These are phyloP conservation scores for Lycia hirtaria DNA, from an alignment of 2,888 invertebrate genomes.

Conservation along the genomic window DNA sequence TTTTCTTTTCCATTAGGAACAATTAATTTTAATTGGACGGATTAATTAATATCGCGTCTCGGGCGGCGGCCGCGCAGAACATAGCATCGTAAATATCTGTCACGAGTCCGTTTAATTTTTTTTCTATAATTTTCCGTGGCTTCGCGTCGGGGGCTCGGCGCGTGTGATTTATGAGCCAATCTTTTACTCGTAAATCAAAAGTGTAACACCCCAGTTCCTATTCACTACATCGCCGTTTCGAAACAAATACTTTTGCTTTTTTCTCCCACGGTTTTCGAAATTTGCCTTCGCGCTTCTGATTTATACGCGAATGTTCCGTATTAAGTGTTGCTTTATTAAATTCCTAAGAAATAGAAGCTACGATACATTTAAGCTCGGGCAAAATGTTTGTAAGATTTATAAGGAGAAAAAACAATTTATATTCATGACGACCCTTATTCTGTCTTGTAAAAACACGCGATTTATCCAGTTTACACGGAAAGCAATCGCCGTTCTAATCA, in stretches of 20 bases:
- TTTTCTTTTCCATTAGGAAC: constrained; percentile 35
- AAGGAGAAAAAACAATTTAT: constrained; percentile 20
- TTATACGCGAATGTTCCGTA: constrained; percentile 29
- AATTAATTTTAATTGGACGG: constrained; percentile 59
- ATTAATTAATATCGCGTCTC: constrained; percentile 64
- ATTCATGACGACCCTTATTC: constrained; percentile 23
- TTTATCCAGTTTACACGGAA: constrained; percentile 17
- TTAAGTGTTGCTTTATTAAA: constrained; percentile 30
- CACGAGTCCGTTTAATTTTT: constrained; percentile 55
- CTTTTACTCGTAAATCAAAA: constrained; percentile 80
- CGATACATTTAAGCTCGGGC: constrained; percentile 10
- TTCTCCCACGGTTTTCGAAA: constrained; percentile 31
- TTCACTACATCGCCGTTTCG: constrained; percentile 52
- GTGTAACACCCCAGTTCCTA: constrained; percentile 52
- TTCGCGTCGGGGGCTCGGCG: constrained; percentile 49
- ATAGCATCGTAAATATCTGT: constrained; percentile 61
- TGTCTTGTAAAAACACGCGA: constrained; percentile 15
- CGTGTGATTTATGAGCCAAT: constrained; percentile 76
- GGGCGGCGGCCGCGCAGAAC: constrained; percentile 39
- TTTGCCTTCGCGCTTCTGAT: constrained; percentile 41
- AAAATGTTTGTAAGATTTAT: constrained; percentile 23
- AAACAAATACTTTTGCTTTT: constrained; percentile 56
- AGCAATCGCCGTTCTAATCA: constrained; percentile 21
- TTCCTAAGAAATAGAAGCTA: constrained; percentile 15
- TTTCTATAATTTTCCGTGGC: constrained; percentile 59